Conservation (phyloP, 2,888 invertebrate species). For the Chloroclysta siterata region DNA sequence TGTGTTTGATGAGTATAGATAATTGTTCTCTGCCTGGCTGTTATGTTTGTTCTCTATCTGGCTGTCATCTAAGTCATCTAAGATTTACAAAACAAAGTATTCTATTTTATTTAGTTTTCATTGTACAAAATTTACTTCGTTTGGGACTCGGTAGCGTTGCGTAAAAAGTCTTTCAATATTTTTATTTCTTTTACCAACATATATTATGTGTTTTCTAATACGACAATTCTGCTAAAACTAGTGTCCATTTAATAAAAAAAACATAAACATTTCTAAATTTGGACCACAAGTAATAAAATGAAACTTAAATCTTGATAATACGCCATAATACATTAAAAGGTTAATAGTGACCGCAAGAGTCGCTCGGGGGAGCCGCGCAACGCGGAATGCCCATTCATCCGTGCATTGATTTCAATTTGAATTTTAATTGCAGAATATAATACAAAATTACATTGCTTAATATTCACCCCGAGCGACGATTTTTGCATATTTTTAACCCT, state of each 20-base stretch:
- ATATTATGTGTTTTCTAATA: neutral
- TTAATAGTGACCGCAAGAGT: conserved; percentile 25
- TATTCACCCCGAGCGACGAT: conserved; percentile 81
- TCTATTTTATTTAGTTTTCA: too few species aligned
- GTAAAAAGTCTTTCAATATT: too few species aligned
- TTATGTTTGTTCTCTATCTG: too few species aligned
- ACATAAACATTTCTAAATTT: neutral
- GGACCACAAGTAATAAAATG: conserved; percentile 8
- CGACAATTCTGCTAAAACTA: neutral
- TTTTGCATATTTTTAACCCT: conserved; percentile 83
- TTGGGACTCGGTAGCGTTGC: too few species aligned
- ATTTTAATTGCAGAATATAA: conserved; percentile 85
- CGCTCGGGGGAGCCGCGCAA: conserved; percentile 37
- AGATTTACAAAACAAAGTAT: too few species aligned
- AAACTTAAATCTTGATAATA: conserved; percentile 21
- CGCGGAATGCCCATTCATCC: conserved; percentile 61
- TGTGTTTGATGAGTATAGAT: too few species aligned
- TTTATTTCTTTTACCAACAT: too few species aligned
- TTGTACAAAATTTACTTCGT: too few species aligned
- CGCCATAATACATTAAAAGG: conserved; percentile 40
- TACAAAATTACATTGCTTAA: conserved; percentile 83
- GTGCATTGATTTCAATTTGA: conserved; percentile 85
- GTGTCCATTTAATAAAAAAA: neutral
- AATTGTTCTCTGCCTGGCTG: too few species aligned
- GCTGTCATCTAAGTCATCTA: too few species aligned